Evolutionary conservation across 2,113 vertebrate genomes (phyloP), one percentile per base, ranked within the genome.

Genomic region (Myotis lucifugus): DNA sequence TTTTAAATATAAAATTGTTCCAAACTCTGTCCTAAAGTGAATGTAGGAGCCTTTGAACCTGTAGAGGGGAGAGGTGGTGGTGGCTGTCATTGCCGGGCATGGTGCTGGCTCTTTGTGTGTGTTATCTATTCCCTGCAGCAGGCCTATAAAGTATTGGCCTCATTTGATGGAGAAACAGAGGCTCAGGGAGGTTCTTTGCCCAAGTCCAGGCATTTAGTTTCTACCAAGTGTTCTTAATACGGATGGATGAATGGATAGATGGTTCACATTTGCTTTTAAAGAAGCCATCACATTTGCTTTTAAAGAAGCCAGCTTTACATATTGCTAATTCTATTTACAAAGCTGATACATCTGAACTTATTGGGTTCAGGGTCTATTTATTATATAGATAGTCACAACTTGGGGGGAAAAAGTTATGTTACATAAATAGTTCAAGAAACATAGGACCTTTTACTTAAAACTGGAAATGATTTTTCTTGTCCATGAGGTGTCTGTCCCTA

Each of bases 401-500:
- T 61, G 23, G 6, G 1, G 11, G 9, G 8, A 29, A 34, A 50
- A 37, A 12, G n/a, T 61, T 70, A 27, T 85, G 84, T 92, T 40
- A 93, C 0, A 11, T 50, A 32, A 59, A 1, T 17, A 69, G 48
- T 72, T 61, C 72, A 85, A 88, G 64, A 79, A 52, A n/a, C 42
- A 27, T 50, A 85, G 56, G 32, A 27, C 32, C 27, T 85, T 81
- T 86, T 40, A 50, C 74, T 97, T 19, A 83, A 8, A 42, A 77
- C 23, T 6, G 46, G 34, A 64, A 87, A 32, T 83, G 73, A 37
- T 93, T 92, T 85, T 93, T 98, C 91, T 79, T 78, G 61, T 85
- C 42, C 3, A 50, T 34, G 96, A 99, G 99, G 98, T 99, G 29
- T 99, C 99, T 0, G 99, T 99, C 13, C 99, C 99, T 4, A 99